Evolutionary conservation across 2,888 invertebrate genomes (phyloP).

Genomic region (Agriopis marginaria): DNA sequence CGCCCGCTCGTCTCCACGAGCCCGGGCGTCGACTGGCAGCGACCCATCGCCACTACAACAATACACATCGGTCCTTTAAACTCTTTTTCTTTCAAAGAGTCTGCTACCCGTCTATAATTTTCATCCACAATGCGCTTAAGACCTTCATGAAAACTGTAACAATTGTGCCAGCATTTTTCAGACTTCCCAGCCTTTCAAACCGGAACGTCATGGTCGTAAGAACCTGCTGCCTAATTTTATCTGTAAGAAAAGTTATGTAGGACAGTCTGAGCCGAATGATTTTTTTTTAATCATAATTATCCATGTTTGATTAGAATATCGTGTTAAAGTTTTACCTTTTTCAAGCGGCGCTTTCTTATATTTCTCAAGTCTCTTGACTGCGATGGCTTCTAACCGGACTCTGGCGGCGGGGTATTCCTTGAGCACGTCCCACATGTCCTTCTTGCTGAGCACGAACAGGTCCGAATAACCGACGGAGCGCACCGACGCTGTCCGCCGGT

Average conservation of each 20-base stretch:
- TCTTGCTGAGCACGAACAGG: slow-evolving; percentile 99
- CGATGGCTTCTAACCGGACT: slow-evolving; percentile 98
- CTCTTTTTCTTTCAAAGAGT: background rate
- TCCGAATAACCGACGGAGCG: slow-evolving; percentile 99
- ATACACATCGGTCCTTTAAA: slow-evolving; percentile 27
- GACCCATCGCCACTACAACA: slow-evolving; percentile 94
- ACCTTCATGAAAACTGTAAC: background rate
- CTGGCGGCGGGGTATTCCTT: slow-evolving; percentile 98
- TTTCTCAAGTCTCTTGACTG: slow-evolving; percentile 98
- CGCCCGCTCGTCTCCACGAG: slow-evolving; percentile 97
- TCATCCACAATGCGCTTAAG: background rate
- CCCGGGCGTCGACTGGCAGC: slow-evolving; percentile 98
- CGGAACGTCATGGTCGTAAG: slow-evolving; percentile 1
- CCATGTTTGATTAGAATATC: background rate
- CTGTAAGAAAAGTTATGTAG: background rate
- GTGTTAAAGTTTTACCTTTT: slow-evolving; percentile 90
- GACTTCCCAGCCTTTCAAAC: slow-evolving; percentile 8
- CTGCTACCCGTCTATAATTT: background rate
- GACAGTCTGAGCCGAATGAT: background rate
- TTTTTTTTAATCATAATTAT: no score
- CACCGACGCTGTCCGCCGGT: slow-evolving; percentile 98
- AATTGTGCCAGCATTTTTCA: background rate
- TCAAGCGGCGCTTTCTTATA: slow-evolving; percentile 97
- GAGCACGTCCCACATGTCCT: slow-evolving; percentile 99
- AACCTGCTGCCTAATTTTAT: background rate